Evolutionary conservation across 2,888 invertebrate species (phyloP).

Genomic region (Dendrolimus pini): DNA sequence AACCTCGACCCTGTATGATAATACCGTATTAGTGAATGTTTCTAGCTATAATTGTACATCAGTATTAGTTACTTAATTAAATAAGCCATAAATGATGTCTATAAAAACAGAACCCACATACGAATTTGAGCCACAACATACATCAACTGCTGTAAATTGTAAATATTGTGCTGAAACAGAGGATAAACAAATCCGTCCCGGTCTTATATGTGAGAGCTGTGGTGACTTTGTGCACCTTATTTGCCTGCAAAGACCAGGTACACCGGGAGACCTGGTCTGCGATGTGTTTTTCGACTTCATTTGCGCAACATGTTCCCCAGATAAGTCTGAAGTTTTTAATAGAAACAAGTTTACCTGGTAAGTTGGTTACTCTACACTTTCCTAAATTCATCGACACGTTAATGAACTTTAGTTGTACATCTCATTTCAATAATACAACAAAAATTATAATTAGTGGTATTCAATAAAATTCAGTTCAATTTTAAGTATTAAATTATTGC

Average conservation of each 20-base stretch:
- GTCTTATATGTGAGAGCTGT: constrained; percentile 79
- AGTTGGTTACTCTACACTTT: constrained; percentile 13
- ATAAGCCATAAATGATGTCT: neutral
- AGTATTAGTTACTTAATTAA: too few species aligned
- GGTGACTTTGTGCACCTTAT: constrained; percentile 77
- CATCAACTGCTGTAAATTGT: constrained; percentile 40
- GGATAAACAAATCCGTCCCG: constrained; percentile 74
- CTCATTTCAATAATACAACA: too few species aligned
- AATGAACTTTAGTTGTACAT: too few species aligned
- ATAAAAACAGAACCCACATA: neutral
- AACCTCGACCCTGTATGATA: too few species aligned
- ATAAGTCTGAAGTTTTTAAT: constrained; percentile 73
- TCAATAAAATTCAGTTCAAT: too few species aligned
- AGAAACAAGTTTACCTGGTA: constrained; percentile 84
- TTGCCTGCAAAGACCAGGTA: constrained; percentile 80
- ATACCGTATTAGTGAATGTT: too few species aligned
- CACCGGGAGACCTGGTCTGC: constrained; percentile 83
- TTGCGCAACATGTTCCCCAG: constrained; percentile 80
- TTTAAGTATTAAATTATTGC: too few species aligned
- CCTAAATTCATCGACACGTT: too few species aligned
- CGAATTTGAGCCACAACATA: neutral
- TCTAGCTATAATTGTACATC: too few species aligned
- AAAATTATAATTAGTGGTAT: too few species aligned
- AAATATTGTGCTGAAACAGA: constrained; percentile 76
- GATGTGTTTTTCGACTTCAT: constrained; percentile 86